A percentile compares a stretch with the other conserved stretches of the same genome.
Evolutionary conservation across 2,888 invertebrate species (phyloP).

Genomic region (Chironomus tentans): DNA sequence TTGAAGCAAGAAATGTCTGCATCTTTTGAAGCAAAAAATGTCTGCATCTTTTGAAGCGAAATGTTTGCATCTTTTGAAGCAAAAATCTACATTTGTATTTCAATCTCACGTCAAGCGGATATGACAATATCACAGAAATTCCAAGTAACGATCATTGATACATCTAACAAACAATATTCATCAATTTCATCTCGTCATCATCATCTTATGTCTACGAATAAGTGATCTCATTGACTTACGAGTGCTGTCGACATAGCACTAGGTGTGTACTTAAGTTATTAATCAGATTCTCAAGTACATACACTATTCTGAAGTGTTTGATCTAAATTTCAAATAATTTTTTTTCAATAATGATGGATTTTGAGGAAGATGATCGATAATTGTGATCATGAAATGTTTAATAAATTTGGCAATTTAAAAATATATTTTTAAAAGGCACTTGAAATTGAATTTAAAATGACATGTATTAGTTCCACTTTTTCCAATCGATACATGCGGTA

Average conservation of each 20-base stretch:
- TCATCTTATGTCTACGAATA: no score
- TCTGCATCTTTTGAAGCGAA: no score
- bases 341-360: neutral
- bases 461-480: constrained; percentile 1
- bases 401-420: neutral
- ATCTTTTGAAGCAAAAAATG: no score
- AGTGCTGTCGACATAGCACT: neutral
- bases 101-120: no score
- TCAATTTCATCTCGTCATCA: no score
- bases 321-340: neutral
- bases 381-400: neutral
- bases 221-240: no score
- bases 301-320: neutral
- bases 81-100: no score
- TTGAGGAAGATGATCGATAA: neutral
- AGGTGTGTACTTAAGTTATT: neutral
- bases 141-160: no score
- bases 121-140: no score
- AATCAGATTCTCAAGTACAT: neutral
- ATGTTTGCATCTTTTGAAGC: no score
- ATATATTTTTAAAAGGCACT: neutral
- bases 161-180: no score
- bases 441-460: neutral
- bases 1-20: no score
- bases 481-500: neutral